Base-by-base conservation (phyloP, 2,113 vertebrate species). In the Aspiorhynchus laticeps region DNA sequence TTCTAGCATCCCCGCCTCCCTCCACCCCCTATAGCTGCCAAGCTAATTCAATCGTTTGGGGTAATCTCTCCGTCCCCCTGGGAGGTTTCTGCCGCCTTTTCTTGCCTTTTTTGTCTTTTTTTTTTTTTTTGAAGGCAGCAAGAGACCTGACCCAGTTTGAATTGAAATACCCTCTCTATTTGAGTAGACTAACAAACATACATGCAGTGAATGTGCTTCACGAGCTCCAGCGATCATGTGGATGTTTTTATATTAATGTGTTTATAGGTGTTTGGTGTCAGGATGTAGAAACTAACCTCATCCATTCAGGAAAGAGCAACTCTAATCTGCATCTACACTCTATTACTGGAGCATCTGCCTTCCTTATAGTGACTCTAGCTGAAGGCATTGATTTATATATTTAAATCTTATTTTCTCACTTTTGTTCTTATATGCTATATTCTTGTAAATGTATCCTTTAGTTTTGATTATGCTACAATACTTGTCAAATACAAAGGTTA, bases 41-140 rank as follows among this genome's bases (percentile, higher is more conserved):
- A 93, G 92, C 93, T 94, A 92, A 94, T 94, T 93, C 93, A 93
- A 92, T 94, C 92, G 92, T 92, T 92, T 92, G 89, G 91, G 91
- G 90, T 93, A 94, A 94, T 93, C 85, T 90, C 76, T 74, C 51
- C 78, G 56, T 63, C 51, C 63, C 82, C 67, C 87, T 87, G 84
- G 85, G 83, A 89, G 71, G 69, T 36, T 84, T 80, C 75, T 76
- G 79, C 53, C 38, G 61, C 87, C 17, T 79, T 84, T 80, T 83
- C 77, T 69, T 80, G 84, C 78, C 43, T 78, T 88, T 84, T 61
- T 67, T 76, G 31, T 80, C 31, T 26, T 51, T 36, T 59, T 61
- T 80, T 83, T 28, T 46, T 17, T 48, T 80, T 38, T 17, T 51
- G 19, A 74, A 86, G 87, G 84, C 80, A 85, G 83, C 73, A 84